Base-by-base conservation (phyloP, 92 coral and sea anemone species). In the Porites evermanni region DNA sequence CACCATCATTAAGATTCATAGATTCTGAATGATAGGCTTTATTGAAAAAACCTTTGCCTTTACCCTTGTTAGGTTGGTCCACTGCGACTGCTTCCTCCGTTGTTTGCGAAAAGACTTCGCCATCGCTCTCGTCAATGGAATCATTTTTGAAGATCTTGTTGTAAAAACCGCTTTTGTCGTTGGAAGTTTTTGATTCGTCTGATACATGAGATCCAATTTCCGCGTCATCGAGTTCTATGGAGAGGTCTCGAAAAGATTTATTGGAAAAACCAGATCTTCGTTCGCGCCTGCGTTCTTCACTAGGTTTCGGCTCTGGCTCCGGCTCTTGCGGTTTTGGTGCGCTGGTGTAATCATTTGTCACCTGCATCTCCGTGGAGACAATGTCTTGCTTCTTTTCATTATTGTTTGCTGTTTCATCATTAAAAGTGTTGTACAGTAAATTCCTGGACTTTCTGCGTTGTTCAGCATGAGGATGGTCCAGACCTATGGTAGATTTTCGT, bases 291-390 rank as follows among this genome's bases (percentile, higher is more conserved):
- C 17, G 24, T 17, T 70, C 75, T 10, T 44, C 68, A 18, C 1
- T 50, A 1, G 65, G 8, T n/a, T 56, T 54, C 47, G 23, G 17
- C 2, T 81, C 78, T 6, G 86, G 68, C 12, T 56, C 32, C 17
- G 23, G 17, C 2, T 81, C 78, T 7, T 77, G 68, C 7, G 78
- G 64, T 53, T 19, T 74, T 5, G 64, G 9, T 19, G 78, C 67
- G 64, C 85, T 53, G 12, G 18, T 59, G 8, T 17, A 20, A 12
- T 70, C 77, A 8, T 51, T 64, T 32, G 69, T 78, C 19, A 81
- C 54, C 69, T 81, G 86, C 86, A 81, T 81, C 59, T 81, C 86
- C 0, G 71, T 59, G 54, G 86, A 81, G 12, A 81, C 78, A 6
- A 81, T 69, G 13, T 53, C 86, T 19, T 70, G 85, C 19, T 81